A percentile compares a stretch with the other conserved stretches of the same genome.
Conservation (phyloP, 2,113 vertebrate genomes). For the Cyprinodon brontotheroides region DNA sequence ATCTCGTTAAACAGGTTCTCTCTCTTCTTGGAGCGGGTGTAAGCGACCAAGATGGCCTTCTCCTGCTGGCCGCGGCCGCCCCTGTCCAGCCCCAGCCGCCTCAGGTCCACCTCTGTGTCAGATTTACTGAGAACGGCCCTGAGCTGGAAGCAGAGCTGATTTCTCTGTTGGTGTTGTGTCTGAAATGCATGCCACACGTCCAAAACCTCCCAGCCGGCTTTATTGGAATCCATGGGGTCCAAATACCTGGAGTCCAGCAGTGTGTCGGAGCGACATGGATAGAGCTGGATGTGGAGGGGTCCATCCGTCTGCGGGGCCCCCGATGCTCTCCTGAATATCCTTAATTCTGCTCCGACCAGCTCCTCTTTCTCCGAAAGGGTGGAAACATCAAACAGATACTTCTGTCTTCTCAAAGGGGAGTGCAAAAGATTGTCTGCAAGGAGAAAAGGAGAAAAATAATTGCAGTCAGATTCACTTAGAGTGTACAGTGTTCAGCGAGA, state of each 20-base stretch:
- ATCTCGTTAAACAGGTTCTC: slow-evolving; percentile 91
- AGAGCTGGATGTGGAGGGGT: slow-evolving; percentile 83
- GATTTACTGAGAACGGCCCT: slow-evolving; percentile 77
- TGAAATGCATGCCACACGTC: slow-evolving; percentile 88
- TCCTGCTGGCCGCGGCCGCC: slow-evolving; percentile 82
- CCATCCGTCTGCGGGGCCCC: slow-evolving; percentile 71
- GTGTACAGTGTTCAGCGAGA: slow-evolving; percentile 77
- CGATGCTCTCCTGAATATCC: slow-evolving; percentile 87
- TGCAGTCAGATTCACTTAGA: slow-evolving; percentile 89
- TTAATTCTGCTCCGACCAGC: slow-evolving; percentile 94
- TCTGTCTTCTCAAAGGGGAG: slow-evolving; percentile 91
- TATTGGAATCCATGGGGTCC: slow-evolving; percentile 77
- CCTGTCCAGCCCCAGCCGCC: slow-evolving; percentile 85
- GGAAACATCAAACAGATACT: slow-evolving; percentile 98
- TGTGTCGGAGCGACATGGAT: slow-evolving; percentile 83
- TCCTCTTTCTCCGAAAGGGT: slow-evolving; percentile 96
- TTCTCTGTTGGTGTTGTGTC: slow-evolving; percentile 63
- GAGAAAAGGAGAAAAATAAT: slow-evolving; percentile 89
- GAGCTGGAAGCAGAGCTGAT: slow-evolving; percentile 88
- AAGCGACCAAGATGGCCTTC: slow-evolving; percentile 90
- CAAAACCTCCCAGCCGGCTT: slow-evolving; percentile 88
- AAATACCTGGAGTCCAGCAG: slow-evolving; percentile 84
- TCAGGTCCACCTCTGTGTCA: slow-evolving; percentile 82
- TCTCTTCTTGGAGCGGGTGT: slow-evolving; percentile 83
- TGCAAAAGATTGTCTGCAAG: slow-evolving; percentile 93